Conservation (phyloP, 2,888 invertebrate species). For the Nomada ferruginata region DNA sequence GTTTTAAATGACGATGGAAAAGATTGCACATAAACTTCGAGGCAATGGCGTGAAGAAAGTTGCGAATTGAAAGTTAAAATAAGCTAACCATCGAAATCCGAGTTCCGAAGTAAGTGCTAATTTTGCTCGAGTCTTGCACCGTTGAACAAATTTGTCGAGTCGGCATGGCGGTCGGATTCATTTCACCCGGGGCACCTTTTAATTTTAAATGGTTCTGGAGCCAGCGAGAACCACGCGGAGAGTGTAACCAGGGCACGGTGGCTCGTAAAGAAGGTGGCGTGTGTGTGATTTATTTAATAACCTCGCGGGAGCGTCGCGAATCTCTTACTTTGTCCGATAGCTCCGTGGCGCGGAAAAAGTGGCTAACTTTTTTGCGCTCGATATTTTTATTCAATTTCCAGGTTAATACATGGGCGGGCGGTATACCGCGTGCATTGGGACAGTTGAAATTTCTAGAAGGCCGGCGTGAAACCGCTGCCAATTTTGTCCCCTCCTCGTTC, state of each 20-base stretch:
- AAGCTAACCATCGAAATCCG: background rate
- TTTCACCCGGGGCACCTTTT: slow-evolving; percentile 6
- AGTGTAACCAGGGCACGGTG: background rate
- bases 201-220: slow-evolving; percentile 26
- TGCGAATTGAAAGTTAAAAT: background rate
- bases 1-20: background rate
- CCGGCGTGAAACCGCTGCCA: background rate
- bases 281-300: slow-evolving; percentile 43
- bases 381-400: slow-evolving; percentile 23
- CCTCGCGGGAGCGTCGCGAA: background rate
- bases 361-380: background rate
- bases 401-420: too few species aligned
- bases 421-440: background rate
- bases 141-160: background rate
- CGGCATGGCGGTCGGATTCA: background rate
- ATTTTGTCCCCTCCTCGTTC: background rate
- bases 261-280: slow-evolving; percentile 13
- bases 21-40: background rate
- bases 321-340: slow-evolving; percentile 1
- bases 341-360: background rate
- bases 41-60: background rate
- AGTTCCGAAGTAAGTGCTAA: slow-evolving; percentile 2
- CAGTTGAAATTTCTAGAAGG: background rate
- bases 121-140: slow-evolving; percentile 5
- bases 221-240: background rate